These are phyloP conservation scores for Leptinotarsa rubiginosa DNA, from an alignment of 2,888 invertebrate genomes.

Conservation along the genomic window DNA sequence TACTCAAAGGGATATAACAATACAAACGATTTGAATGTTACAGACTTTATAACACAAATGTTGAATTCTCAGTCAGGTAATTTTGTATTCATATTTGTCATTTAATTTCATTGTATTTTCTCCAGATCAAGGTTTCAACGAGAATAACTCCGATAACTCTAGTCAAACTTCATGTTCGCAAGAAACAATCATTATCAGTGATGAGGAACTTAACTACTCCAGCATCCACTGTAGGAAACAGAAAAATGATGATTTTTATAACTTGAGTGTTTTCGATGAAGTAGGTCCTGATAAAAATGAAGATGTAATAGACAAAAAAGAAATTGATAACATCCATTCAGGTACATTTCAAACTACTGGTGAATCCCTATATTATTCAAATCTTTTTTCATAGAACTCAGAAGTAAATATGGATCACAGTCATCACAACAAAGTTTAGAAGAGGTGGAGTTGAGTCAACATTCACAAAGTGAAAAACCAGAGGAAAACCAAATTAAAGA, in stretches of 20 bases:
- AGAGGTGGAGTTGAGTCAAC: slow-evolving; percentile 3
- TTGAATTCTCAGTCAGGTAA: slow-evolving; percentile 40
- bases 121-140: slow-evolving; percentile 25
- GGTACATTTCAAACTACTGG: slow-evolving; percentile 25
- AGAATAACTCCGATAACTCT: slow-evolving; percentile 18
- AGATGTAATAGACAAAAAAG: slow-evolving; percentile 23
- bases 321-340: slow-evolving; percentile 30
- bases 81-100: neutral
- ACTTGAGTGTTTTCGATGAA: slow-evolving; percentile 30
- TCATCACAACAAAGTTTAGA: neutral
- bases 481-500: neutral
- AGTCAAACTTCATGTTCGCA: slow-evolving; percentile 46
- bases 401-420: slow-evolving; percentile 28
- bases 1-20: slow-evolving; percentile 32
- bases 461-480: neutral
- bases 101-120: neutral
- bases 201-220: slow-evolving; percentile 76
- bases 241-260: slow-evolving; percentile 34
- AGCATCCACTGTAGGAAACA: slow-evolving; percentile 60
- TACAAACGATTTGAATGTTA: slow-evolving; percentile 50
- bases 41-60: slow-evolving; percentile 51
- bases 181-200: slow-evolving; percentile 65
- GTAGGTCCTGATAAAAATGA: slow-evolving; percentile 9
- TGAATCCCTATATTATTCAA: neutral
- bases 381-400: slow-evolving; percentile 20